phyloP scores from a whole-genome alignment of 1,140 invertebrate genomes.

The Papilio dardanus region DNA sequence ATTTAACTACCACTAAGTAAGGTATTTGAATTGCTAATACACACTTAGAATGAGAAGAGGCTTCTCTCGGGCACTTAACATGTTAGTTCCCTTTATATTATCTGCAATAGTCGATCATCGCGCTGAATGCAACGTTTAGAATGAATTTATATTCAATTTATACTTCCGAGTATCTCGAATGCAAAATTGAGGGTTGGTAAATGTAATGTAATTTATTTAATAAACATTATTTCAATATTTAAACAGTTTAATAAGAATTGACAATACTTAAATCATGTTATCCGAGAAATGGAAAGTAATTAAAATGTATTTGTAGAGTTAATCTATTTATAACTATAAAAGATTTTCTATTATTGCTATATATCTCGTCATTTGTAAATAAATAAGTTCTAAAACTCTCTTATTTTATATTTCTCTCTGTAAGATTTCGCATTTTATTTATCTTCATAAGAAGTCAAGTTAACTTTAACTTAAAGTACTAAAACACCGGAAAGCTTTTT shows the following conservation, averaged over 20 bases:
- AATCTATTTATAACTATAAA: not conserved
- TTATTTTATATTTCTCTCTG: not conserved
- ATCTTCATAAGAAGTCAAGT: constrained; percentile 10
- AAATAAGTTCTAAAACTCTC: not conserved
- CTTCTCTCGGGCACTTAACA: not conserved
- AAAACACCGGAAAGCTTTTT: constrained; percentile 37
- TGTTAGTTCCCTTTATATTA: constrained; percentile 15
- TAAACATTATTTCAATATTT: too few species aligned
- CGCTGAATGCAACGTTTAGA: not conserved
- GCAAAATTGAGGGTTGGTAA: not conserved
- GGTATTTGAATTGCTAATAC: constrained; percentile 32
- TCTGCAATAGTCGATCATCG: not conserved
- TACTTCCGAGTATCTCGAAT: not conserved
- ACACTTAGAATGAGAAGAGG: constrained; percentile 29
- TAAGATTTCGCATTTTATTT: constrained; percentile 21
- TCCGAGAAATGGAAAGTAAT: not conserved
- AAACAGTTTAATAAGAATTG: too few species aligned
- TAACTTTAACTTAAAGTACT: constrained; percentile 14
- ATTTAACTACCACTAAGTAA: constrained; percentile 28
- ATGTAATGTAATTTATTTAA: not conserved
- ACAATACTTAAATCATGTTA: too few species aligned
- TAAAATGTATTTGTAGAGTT: not conserved
- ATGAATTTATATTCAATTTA: not conserved
- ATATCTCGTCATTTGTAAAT: not conserved
- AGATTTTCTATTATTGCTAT: not conserved